These are phyloP conservation scores for Parapsyche elsis DNA, from an alignment of 1,140 invertebrate species.

Conservation along the genomic window DNA sequence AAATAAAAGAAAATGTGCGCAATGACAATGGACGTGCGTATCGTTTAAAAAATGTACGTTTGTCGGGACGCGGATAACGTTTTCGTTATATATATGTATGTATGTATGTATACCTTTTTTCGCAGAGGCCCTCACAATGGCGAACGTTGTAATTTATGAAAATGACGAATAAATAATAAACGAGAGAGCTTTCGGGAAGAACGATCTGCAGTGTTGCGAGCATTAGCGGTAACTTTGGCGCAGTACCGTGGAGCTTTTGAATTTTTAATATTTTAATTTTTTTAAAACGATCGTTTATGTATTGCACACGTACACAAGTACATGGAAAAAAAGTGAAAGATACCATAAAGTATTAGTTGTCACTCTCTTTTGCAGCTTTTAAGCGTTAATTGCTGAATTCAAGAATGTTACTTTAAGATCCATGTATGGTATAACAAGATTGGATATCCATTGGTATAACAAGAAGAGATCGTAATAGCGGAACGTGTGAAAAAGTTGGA, in stretches of 20 bases:
- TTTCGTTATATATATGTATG: background rate
- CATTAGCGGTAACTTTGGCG: background rate
- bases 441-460: too few relatives aligned
- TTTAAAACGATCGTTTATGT: background rate
- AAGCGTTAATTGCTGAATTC: too few relatives aligned
- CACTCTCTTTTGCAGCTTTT: too few relatives aligned
- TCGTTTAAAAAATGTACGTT: conserved; percentile 8
- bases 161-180: conserved; percentile 32
- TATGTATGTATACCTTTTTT: too few relatives aligned
- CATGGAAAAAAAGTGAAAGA: too few relatives aligned
- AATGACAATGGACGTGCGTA: background rate
- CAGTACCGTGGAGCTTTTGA: background rate
- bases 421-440: too few relatives aligned
- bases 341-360: too few relatives aligned
- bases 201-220: background rate
- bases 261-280: conserved; percentile 33
- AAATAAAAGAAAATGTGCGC: background rate
- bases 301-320: too few relatives aligned
- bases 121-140: too few relatives aligned
- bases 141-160: conserved; percentile 24
- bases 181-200: conserved; percentile 24
- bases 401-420: too few relatives aligned
- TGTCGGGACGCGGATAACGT: background rate
- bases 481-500: too few relatives aligned
- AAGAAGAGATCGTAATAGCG: too few relatives aligned